phyloP scores from a whole-genome alignment of 2,797 vertebrate genomes.

The Oreochromis mossambicus region DNA sequence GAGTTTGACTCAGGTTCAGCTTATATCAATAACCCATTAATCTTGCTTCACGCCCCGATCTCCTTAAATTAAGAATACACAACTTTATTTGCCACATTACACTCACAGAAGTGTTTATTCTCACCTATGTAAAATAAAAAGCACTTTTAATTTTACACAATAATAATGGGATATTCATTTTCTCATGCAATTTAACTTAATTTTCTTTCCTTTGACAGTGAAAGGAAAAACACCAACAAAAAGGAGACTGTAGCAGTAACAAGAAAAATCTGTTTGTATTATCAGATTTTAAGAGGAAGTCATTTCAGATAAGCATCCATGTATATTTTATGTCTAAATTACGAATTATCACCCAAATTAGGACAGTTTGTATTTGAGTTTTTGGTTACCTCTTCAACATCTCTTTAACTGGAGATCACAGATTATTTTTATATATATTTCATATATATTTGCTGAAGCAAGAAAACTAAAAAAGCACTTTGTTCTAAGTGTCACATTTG shows the following conservation, averaged over 20 bases:
- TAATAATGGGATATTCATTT: neutral
- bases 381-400: accelerated
- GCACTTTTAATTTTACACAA: neutral
- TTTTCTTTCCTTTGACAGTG: too few relatives aligned
- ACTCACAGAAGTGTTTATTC: accelerated
- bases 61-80: accelerated
- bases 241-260: too few relatives aligned
- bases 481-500: neutral
- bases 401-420: neutral
- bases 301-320: too few relatives aligned
- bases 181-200: too few relatives aligned
- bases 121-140: accelerated
- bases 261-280: accelerated
- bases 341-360: accelerated
- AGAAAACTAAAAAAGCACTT: accelerated
- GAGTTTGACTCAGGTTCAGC: accelerated
- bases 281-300: neutral
- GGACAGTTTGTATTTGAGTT: neutral
- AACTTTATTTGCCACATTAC: accelerated
- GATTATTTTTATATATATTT: neutral
- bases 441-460: neutral
- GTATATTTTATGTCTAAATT: neutral
- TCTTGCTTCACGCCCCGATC: too few relatives aligned
- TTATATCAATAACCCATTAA: neutral
- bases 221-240: too few relatives aligned